phyloP scores from a whole-genome alignment of 2,888 invertebrate species.

The Bhutanitis thaidina region DNA sequence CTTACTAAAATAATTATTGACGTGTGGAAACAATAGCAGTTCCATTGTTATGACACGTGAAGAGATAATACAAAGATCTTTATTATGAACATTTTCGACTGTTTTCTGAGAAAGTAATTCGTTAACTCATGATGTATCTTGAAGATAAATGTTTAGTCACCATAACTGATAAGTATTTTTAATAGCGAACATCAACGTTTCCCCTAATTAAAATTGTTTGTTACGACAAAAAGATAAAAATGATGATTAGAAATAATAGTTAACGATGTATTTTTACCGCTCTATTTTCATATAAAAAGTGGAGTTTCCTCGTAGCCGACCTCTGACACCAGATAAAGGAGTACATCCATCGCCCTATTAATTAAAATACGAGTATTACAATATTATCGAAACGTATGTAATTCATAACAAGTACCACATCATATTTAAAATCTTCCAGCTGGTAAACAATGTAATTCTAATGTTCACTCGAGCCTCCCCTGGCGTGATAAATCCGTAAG shows the following conservation, averaged over 20 bases:
- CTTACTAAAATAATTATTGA: background rate
- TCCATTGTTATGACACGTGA: too few relatives aligned
- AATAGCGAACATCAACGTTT: slow-evolving; percentile 54
- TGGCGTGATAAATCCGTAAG: too few relatives aligned
- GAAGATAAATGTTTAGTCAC: slow-evolving; percentile 49
- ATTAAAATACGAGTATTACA: slow-evolving; percentile 36
- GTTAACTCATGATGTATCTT: slow-evolving; percentile 25
- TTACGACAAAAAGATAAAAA: slow-evolving; percentile 54
- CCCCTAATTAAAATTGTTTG: slow-evolving; percentile 68
- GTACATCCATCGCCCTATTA: slow-evolving; percentile 48
- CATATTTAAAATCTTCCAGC: too few relatives aligned
- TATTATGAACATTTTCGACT: background rate
- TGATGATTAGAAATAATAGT: slow-evolving; percentile 51
- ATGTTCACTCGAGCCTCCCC: too few relatives aligned
- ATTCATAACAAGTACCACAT: background rate
- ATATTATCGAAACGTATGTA: slow-evolving; percentile 5
- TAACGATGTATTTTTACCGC: slow-evolving; percentile 46
- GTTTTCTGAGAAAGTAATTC: background rate
- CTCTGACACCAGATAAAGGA: slow-evolving; percentile 61
- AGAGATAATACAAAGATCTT: background rate
- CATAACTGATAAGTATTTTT: slow-evolving; percentile 48
- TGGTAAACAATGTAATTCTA: too few relatives aligned
- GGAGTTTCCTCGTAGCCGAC: slow-evolving; percentile 60
- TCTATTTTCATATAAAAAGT: slow-evolving; percentile 36
- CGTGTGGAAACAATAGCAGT: too few relatives aligned